These are phyloP conservation scores for Antennarius maculatus DNA, from an alignment of 2,797 vertebrate genomes.

Conservation along the genomic window DNA sequence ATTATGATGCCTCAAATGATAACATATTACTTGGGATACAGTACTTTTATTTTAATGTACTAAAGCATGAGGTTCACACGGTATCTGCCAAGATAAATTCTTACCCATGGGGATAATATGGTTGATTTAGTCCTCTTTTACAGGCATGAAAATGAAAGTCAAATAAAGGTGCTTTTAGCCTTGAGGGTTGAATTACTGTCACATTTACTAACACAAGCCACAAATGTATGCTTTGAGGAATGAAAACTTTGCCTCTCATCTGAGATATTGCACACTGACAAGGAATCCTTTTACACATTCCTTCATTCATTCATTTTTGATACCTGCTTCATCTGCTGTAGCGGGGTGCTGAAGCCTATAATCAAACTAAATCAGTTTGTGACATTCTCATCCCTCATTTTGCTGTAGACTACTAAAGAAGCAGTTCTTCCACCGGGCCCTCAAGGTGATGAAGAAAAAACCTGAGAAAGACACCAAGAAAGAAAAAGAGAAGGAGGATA, in stretches of 20 bases:
- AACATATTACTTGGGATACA: too few relatives aligned
- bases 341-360: too few relatives aligned
- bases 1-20: too few relatives aligned
- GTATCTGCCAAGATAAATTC: too few relatives aligned
- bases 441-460: conserved; percentile 99
- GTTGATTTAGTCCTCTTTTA: too few relatives aligned
- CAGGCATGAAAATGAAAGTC: not conserved
- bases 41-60: too few relatives aligned
- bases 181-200: not conserved
- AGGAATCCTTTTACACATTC: not conserved
- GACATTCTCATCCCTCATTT: not conserved
- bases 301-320: too few relatives aligned
- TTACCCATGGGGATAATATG: too few relatives aligned
- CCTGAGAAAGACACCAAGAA: conserved; percentile 93
- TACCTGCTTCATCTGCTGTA: too few relatives aligned
- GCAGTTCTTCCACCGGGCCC: conserved; percentile 95
- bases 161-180: not conserved
- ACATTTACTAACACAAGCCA: not conserved
- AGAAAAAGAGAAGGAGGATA: conserved; percentile 82
- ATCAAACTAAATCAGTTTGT: not conserved
- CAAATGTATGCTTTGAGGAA: not conserved
- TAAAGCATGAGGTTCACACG: too few relatives aligned
- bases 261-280: not conserved
- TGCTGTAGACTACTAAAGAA: conserved; percentile 92
- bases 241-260: not conserved